phyloP scores from a whole-genome alignment of 1,140 invertebrate genomes.

The Cryptotermes secundus region DNA sequence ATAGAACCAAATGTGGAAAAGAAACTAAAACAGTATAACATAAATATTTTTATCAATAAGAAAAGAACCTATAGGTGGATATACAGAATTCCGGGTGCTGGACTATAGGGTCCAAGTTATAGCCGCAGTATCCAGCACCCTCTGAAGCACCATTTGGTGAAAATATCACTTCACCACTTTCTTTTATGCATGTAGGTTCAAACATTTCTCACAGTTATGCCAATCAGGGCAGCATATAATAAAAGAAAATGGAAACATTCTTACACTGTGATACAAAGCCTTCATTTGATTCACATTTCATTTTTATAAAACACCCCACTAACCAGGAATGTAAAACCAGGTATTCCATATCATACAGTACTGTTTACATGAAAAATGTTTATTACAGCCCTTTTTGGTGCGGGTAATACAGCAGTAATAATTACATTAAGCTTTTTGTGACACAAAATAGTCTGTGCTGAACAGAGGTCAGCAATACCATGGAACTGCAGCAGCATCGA shows the following conservation, averaged over 20 bases:
- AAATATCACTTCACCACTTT: not conserved
- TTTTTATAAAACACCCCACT: not conserved
- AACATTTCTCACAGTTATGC: not conserved
- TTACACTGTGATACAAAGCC: constrained; percentile 4
- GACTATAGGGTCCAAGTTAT: not conserved
- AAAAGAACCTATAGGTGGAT: not conserved
- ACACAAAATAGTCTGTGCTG: constrained; percentile 3
- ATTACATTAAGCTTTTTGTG: constrained; percentile 25
- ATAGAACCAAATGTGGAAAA: not conserved
- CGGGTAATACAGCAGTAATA: not conserved
- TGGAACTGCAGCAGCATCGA: not conserved
- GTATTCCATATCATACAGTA: constrained; percentile 19
- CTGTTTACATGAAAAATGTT: constrained; percentile 29
- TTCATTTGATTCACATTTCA: not conserved
- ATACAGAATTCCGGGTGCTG: not conserved
- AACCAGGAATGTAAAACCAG: constrained; percentile 1
- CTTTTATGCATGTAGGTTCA: not conserved
- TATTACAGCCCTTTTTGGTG: constrained; percentile 28
- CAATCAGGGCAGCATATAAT: not conserved
- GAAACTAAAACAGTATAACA: not conserved
- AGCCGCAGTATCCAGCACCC: not conserved
- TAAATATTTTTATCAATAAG: not conserved
- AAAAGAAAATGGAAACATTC: not conserved
- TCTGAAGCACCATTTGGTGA: too few species aligned
- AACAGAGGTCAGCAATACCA: not conserved